Evolutionary conservation across 2,888 invertebrate species (phyloP), one percentile per base, ranked within the genome.

Genomic region (Arge pagana): DNA sequence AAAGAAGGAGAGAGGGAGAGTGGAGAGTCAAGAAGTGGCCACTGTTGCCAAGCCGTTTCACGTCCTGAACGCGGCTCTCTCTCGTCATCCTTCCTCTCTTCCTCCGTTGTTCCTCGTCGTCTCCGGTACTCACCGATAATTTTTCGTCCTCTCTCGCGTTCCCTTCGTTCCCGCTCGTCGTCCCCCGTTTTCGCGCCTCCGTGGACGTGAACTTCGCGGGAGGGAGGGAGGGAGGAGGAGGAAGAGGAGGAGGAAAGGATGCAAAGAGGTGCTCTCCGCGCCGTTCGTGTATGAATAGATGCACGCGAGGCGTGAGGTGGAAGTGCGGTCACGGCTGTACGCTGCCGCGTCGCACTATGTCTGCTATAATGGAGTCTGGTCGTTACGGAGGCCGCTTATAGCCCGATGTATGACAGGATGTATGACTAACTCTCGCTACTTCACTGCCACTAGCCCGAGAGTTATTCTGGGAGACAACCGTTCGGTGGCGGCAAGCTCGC

Each of bases 401-500:
- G 67, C 63, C 57, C 64, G 69, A 71, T 69, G 67, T n/a, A 66
- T 63, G 68, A 68, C 72, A 68, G 72, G 72, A 72, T 72, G 72
- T 70, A 68, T 71, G 70, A 70, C 65, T 70, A 70, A 71, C 45
- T 35, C 45, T 45, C 31, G 15, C 16, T 45, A 33, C 33, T 35
- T 45, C 24, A 33, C 40, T 40, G 40, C 30, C 28, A 24, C 21
- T 5, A 28, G 11, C 70, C 63, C 61, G 51, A 55, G 55, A 56
- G 67, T 69, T 74, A 74, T 75, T 74, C 67, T 74, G 54, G 71
- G 73, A 72, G 68, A 70, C 65, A 62, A 54, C 54, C 57, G 61
- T 63, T 57, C 41, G 45, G 36, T 56, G 54, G 39, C 28, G 57
- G 55, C 56, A 56, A 56, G 54, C 53, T 48, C 24, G n/a, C 50